phyloP scores from a whole-genome alignment of 2,888 invertebrate genomes.

The Malachius bipustulatus region DNA sequence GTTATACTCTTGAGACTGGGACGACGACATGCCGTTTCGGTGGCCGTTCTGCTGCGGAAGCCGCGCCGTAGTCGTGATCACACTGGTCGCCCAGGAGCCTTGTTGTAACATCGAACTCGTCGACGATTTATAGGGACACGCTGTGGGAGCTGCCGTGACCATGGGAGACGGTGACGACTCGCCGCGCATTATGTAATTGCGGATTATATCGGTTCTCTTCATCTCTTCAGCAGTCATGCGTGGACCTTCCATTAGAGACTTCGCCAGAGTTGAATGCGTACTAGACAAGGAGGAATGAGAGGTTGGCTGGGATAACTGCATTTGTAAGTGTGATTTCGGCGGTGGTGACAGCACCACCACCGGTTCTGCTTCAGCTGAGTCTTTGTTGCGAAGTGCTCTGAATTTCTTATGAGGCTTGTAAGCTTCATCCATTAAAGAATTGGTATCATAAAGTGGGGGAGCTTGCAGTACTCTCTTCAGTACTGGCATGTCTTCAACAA shows the following conservation, averaged over 20 bases:
- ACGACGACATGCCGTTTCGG: constrained; percentile 30
- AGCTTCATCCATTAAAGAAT: constrained; percentile 85
- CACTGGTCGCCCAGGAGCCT: constrained; percentile 44
- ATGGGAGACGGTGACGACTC: constrained; percentile 45
- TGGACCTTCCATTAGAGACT: constrained; percentile 85
- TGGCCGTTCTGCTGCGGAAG: constrained; percentile 34
- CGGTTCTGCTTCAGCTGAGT: constrained; percentile 66
- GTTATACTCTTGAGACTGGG: constrained; percentile 35
- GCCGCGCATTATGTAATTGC: constrained; percentile 79
- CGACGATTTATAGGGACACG: constrained; percentile 33
- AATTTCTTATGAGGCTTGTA: constrained; percentile 95
- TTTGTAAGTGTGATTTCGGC: constrained; percentile 28
- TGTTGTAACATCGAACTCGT: constrained; percentile 26
- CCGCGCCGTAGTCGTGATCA: constrained; percentile 49
- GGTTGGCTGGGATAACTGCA: constrained; percentile 27
- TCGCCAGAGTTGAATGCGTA: constrained; percentile 81
- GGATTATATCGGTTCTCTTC: constrained; percentile 84
- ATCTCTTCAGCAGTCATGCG: constrained; percentile 87
- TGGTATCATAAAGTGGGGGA: constrained; percentile 82
- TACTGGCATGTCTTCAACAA: constrained; percentile 85
- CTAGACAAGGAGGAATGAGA: constrained; percentile 63
- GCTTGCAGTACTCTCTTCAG: constrained; percentile 85
- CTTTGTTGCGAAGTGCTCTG: constrained; percentile 67
- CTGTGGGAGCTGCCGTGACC: constrained; percentile 42
- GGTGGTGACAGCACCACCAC: constrained; percentile 38